A percentile compares a stretch with the other conserved stretches of the same genome.
Conservation (phyloP, 2,888 invertebrate genomes). For the Torymus texanus region DNA sequence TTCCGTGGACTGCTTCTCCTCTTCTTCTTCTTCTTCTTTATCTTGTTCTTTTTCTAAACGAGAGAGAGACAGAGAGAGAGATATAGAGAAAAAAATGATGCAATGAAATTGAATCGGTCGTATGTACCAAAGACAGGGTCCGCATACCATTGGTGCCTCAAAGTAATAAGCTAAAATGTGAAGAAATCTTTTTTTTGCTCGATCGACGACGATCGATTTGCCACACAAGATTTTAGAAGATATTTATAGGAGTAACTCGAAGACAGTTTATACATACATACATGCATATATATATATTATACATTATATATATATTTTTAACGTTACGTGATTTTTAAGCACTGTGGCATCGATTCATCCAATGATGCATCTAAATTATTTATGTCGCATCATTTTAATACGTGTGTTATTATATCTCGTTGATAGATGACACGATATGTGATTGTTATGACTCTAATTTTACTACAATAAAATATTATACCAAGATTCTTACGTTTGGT, state of each 20-base stretch:
- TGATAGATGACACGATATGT: slow-evolving; percentile 75
- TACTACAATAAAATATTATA: slow-evolving; percentile 73
- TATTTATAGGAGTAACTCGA: slow-evolving; percentile 74
- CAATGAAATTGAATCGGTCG: slow-evolving; percentile 73
- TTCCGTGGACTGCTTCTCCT: slow-evolving; percentile 56
- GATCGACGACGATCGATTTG: slow-evolving; percentile 69
- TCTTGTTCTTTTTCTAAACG: slow-evolving; percentile 31
- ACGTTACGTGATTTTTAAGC: slow-evolving; percentile 75
- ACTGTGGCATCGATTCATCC: slow-evolving; percentile 70
- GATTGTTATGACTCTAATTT: slow-evolving; percentile 76
- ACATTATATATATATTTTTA: slow-evolving; percentile 72
- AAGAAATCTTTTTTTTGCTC: slow-evolving; percentile 68
- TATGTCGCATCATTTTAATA: slow-evolving; percentile 73
- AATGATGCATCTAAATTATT: slow-evolving; percentile 73
- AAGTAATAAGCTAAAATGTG: slow-evolving; percentile 68
- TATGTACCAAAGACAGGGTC: slow-evolving; percentile 76
- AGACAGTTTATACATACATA: slow-evolving; percentile 73
- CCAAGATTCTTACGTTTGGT: slow-evolving; percentile 57
- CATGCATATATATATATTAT: slow-evolving; percentile 65
- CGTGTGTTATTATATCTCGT: slow-evolving; percentile 74
- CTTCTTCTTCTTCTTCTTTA: slow-evolving; percentile 51
- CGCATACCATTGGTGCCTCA: slow-evolving; percentile 76
- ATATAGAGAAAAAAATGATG: slow-evolving; percentile 54
- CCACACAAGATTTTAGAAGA: slow-evolving; percentile 73
- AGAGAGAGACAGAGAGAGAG: too few relatives aligned